Evolutionary conservation across 2,797 vertebrate species (phyloP).

Genomic region (Melopsittacus undulatus): DNA sequence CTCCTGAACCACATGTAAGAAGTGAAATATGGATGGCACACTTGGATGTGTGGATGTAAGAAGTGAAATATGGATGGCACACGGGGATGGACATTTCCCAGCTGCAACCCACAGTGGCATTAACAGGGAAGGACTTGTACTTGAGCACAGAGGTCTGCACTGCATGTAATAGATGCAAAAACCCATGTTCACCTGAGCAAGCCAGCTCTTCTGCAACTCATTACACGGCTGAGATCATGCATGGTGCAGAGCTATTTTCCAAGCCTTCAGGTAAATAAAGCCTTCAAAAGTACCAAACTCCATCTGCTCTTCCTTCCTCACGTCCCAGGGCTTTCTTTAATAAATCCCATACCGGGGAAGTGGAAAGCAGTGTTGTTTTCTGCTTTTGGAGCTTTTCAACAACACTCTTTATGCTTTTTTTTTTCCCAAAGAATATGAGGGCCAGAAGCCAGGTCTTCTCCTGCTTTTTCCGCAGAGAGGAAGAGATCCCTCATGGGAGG

Average conservation of each 20-base stretch:
- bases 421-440: neutral
- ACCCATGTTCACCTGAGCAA: neutral
- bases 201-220: neutral
- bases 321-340: neutral
- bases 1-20: neutral
- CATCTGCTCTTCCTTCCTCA: neutral
- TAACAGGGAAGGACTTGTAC: neutral
- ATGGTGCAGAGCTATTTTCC: neutral
- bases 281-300: neutral
- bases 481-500: neutral
- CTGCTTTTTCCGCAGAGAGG: neutral
- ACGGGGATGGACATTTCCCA: neutral
- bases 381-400: neutral
- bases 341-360: neutral
- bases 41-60: too few relatives aligned
- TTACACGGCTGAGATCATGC: neutral
- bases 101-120: neutral
- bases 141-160: neutral
- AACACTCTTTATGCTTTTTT: accelerated
- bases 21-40: accelerated
- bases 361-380: neutral
- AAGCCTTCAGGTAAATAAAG: constrained; percentile 40
- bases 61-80: neutral
- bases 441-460: neutral
- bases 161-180: neutral